Evolutionary conservation across 1,140 invertebrate species (phyloP), one percentile per base, ranked within the genome.

Genomic region (Drosophila watanabei): DNA sequence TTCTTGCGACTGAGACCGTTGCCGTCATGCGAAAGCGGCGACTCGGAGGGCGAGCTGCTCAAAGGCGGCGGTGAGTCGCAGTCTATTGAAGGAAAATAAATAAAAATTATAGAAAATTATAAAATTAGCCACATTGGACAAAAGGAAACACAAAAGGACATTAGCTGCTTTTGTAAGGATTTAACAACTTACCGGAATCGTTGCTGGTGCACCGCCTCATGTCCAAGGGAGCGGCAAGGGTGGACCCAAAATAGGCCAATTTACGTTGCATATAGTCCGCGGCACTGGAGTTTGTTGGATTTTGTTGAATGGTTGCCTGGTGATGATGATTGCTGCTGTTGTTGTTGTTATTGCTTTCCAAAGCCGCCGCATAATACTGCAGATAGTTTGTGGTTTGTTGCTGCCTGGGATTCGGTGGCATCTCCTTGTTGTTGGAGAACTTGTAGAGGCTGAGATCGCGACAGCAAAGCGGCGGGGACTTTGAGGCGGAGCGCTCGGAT

Each of bases 1-100:
- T 99, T 99, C 94, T 99, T 99, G 51, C 98, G 92, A 46, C 77
- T 91, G 9, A 91, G 45, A 0, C 64, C 65, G 1, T 63, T 61
- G 39, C 61, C 80, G 5, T 91, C 88, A 45, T 91, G 87, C 63
- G 78, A 84, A 11, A 91, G 83, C 14, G 84, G 88, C 24, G 88
- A 89, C 28, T 87, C 87, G 35, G 85, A 80, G 54, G 85, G 85
- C 0, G 85, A 88, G 16, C 81, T 88, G 66, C 85, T 88, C 45
- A 82, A 16, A 2, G 92, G 92, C 57, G 92, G 92, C 68, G 92
- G 91, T 30, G 92, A 92, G 37, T 93, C 92, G 71, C 92, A 93
- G 71, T 93, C 92, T 93, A 58, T 13, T 60, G 58, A 39, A 48
- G 20, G 46, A 32, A 52, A 24, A 60, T 41, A 16, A n/a, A 24